These are phyloP conservation scores for Catocala sponsa DNA, from an alignment of 2,888 invertebrate species.

Conservation along the genomic window DNA sequence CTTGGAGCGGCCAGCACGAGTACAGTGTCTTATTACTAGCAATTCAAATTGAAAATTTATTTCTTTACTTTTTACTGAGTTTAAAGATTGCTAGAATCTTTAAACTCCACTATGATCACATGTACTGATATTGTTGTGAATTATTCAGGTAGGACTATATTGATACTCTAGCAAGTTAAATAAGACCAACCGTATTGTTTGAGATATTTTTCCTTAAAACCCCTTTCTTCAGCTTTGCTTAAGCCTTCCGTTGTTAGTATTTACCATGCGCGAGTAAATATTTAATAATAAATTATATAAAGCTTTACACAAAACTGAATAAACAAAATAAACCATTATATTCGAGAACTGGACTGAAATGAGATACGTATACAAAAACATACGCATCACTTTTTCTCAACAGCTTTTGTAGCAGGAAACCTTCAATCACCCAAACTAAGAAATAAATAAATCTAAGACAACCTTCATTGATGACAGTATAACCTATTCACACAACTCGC, in stretches of 20 bases:
- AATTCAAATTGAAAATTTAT: too few relatives aligned
- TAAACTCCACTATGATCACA: too few relatives aligned
- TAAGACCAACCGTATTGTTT: too few relatives aligned
- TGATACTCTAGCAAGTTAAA: too few relatives aligned
- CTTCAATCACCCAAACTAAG: slow-evolving; percentile 21
- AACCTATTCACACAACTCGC: slow-evolving; percentile 42
- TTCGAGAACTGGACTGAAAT: not conserved
- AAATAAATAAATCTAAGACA: slow-evolving; percentile 43
- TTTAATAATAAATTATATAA: not conserved
- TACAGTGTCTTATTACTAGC: too few relatives aligned
- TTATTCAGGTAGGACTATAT: too few relatives aligned
- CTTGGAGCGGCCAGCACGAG: too few relatives aligned
- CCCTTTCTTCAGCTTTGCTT: not conserved
- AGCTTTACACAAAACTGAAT: slow-evolving; percentile 2
- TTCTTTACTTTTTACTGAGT: too few relatives aligned
- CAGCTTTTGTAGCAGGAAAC: slow-evolving; percentile 17
- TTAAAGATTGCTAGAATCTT: too few relatives aligned
- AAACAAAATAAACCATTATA: not conserved
- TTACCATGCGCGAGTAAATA: not conserved
- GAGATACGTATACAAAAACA: slow-evolving; percentile 5
- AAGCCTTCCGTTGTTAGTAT: not conserved
- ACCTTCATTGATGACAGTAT: slow-evolving; percentile 41
- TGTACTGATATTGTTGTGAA: too few relatives aligned
- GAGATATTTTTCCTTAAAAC: not conserved
- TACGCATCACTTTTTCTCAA: slow-evolving; percentile 14